phyloP scores from a whole-genome alignment of 2,888 invertebrate genomes.

The Drosophila putrida region DNA sequence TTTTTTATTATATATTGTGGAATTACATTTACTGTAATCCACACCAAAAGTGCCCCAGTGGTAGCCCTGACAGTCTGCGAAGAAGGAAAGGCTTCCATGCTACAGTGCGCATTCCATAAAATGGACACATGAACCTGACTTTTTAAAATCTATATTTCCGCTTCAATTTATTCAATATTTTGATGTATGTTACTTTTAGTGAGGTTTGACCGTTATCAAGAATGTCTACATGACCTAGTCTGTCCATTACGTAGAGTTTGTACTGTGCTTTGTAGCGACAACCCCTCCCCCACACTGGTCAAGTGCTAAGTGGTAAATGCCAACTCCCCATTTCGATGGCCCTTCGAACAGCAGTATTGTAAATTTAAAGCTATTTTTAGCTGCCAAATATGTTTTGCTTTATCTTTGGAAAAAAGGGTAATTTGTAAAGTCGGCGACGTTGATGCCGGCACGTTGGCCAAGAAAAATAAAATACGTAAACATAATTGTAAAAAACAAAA shows the following conservation, averaged over 20 bases:
- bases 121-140: no score
- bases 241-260: conserved; percentile 1
- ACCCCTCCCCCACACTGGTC: conserved; percentile 16
- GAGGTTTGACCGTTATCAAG: neutral
- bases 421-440: conserved; percentile 52
- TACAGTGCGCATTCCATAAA: conserved; percentile 23
- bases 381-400: conserved; percentile 30
- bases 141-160: no score
- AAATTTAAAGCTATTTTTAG: conserved; percentile 49
- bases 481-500: conserved; percentile 61
- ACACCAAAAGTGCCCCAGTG: conserved; percentile 27
- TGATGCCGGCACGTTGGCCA: conserved; percentile 64
- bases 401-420: conserved; percentile 46
- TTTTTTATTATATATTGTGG: conserved; percentile 8
- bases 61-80: conserved; percentile 27
- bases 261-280: conserved; percentile 22
- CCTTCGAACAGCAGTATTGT: conserved; percentile 29
- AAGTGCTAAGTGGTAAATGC: conserved; percentile 51
- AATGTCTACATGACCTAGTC: neutral
- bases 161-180: no score
- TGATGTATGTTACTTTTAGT: no score
- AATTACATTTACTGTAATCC: conserved; percentile 31
- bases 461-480: conserved; percentile 51
- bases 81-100: conserved; percentile 3
- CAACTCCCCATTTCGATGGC: conserved; percentile 28